Evolutionary conservation across 1,140 invertebrate genomes (phyloP).

Genomic region (Sarcophaga peregrina): DNA sequence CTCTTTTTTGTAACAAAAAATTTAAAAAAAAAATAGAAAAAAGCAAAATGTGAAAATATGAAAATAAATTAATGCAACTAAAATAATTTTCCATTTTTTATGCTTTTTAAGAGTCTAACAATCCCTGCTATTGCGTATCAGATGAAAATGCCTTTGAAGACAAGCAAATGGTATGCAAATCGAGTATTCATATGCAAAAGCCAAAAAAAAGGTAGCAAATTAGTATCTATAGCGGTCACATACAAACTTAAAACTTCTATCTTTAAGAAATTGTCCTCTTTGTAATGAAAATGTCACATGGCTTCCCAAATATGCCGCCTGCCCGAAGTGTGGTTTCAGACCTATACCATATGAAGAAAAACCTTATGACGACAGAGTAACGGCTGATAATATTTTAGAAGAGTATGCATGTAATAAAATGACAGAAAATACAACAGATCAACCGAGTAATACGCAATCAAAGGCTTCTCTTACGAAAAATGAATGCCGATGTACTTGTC

Average conservation of each 20-base stretch:
- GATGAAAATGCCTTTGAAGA: constrained; percentile 25
- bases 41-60: no score
- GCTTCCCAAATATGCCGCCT: constrained; percentile 56
- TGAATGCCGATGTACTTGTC: constrained; percentile 53
- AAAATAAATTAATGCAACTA: no score
- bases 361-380: constrained; percentile 53
- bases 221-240: neutral
- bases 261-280: constrained; percentile 49
- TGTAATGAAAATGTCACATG: constrained; percentile 58
- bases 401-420: constrained; percentile 47
- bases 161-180: neutral
- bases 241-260: neutral
- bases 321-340: constrained; percentile 59
- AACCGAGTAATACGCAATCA: constrained; percentile 17
- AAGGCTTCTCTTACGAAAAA: neutral
- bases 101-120: constrained; percentile 12
- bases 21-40: no score
- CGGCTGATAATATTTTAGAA: constrained; percentile 52
- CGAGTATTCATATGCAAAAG: neutral
- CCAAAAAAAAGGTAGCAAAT: neutral
- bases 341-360: constrained; percentile 53
- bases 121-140: constrained; percentile 41
- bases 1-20: no score
- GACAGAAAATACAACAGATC: constrained; percentile 8
- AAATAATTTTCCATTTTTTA: neutral